Percentiles rank a stretch among this genome's conserved stretches.
Conservation (phyloP, 2,888 invertebrate species). For the Agrochola circellaris region DNA sequence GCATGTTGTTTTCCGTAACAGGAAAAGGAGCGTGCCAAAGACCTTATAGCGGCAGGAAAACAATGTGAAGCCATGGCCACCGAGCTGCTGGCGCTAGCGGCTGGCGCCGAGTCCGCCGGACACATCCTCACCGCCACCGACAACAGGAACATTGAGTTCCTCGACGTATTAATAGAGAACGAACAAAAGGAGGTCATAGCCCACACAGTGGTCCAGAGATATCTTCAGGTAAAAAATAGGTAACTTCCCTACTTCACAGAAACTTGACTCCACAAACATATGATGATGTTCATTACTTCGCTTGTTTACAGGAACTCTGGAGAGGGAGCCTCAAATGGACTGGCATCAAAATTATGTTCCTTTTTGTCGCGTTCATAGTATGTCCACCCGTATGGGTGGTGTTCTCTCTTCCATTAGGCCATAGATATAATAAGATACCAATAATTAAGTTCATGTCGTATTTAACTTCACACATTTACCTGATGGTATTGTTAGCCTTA, state of each 20-base stretch:
- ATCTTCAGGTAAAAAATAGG: conserved; percentile 95
- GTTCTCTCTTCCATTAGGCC: conserved; percentile 98
- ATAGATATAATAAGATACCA: conserved; percentile 99
- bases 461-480: conserved; percentile 99
- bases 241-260: conserved; percentile 80
- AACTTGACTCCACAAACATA: conserved; percentile 41
- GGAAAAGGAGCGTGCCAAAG: conserved; percentile 99
- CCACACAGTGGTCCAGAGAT: conserved; percentile 99
- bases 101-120: conserved; percentile 98
- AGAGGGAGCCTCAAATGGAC: conserved; percentile 99
- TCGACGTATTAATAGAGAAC: conserved; percentile 99
- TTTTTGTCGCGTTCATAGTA: conserved; percentile 97
- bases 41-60: conserved; percentile 98
- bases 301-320: conserved; percentile 96
- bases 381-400: conserved; percentile 99
- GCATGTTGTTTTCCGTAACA: conserved; percentile 75
- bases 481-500: conserved; percentile 97
- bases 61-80: conserved; percentile 99
- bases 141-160: conserved; percentile 97
- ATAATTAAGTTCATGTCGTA: conserved; percentile 99
- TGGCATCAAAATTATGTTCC: conserved; percentile 97
- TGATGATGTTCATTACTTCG: conserved; percentile 53
- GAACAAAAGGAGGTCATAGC: conserved; percentile 99
- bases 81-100: conserved; percentile 97
- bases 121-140: conserved; percentile 98